These are phyloP conservation scores for Caenorhabditis inopinata DNA, from an alignment of 1,140 invertebrate species.

Conservation along the genomic window DNA sequence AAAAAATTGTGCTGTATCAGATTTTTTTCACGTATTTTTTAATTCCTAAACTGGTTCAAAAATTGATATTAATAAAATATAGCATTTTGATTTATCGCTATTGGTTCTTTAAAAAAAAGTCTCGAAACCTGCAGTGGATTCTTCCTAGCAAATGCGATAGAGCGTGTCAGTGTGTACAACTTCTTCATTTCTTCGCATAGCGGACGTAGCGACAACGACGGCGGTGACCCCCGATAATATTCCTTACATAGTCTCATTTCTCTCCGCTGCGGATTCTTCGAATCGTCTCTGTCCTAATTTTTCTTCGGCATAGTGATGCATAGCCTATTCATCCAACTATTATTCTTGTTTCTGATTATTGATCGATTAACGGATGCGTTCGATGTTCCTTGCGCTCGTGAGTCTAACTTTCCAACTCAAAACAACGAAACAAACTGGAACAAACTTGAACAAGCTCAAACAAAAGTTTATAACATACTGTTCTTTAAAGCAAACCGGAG, in stretches of 20 bases:
- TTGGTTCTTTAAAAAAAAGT: too few relatives aligned
- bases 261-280: neutral
- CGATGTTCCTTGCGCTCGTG: constrained; percentile 62
- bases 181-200: neutral
- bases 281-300: constrained; percentile 19
- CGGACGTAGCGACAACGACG: constrained; percentile 14
- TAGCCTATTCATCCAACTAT: constrained; percentile 19
- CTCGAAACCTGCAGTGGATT: too few relatives aligned
- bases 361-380: constrained; percentile 45
- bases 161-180: neutral
- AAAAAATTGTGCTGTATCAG: neutral
- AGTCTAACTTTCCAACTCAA: too few relatives aligned
- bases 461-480: too few relatives aligned
- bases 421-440: too few relatives aligned
- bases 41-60: neutral
- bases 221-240: constrained; percentile 17
- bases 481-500: too few relatives aligned
- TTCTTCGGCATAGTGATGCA: constrained; percentile 20
- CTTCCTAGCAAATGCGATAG: too few relatives aligned
- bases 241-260: constrained; percentile 29
- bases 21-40: neutral
- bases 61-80: neutral
- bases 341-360: constrained; percentile 29
- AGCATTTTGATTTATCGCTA: too few relatives aligned
- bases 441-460: too few relatives aligned